Base-by-base conservation (phyloP, 2,113 vertebrate species). In the Panurus biarmicus region DNA sequence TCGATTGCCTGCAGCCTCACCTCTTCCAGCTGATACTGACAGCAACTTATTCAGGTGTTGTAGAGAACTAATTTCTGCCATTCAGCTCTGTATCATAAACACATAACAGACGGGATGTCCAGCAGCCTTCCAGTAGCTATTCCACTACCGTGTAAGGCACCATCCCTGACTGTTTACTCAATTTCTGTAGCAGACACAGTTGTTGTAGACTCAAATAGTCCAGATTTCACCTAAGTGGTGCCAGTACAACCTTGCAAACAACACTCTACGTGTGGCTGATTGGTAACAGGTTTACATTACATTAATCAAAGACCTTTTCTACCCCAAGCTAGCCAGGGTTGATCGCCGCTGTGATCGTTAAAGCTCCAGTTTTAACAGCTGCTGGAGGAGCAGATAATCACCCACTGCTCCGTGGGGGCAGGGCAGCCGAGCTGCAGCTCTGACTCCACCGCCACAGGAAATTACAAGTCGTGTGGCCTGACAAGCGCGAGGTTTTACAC, bases 341-440 rank as follows among this genome's bases (percentile, higher is more conserved):
- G 40, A 23, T 10, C 2, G 10, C 5, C 47, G 56, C 51, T 9
- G 8, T 0, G 5, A 12, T 67, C 23, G 4, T 33, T 13, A 29
- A 65, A 56, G 44, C 36, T 17, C 25, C 48, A 67, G 66, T 58
- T n/a, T n/a, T n/a, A n/a, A 45, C 22, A 40, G 61, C 29, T 6
- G 47, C 45, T 5, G 69, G 6, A 73, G 47, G 2, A 17, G 40
- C 84, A 47, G 73, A 7, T 14, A 9, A 53, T 23, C 33, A 10
- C 31, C 22, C 36, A 3, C 14, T 8, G 15, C 26, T 5, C 67
- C 9, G 1, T 1, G 44, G 56, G 57, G 54, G 18, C 62, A 72
- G 57, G 54, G 18, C 62, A 72, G 44, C 26, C 5, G 12, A 87
- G 58, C 70, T 40, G 69, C 40, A 53, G 18, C 4, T 15, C 31